Percentiles rank a stretch among this genome's conserved stretches.
Conservation (phyloP, 2,113 vertebrate species). For the Cebidichthys violaceus region DNA sequence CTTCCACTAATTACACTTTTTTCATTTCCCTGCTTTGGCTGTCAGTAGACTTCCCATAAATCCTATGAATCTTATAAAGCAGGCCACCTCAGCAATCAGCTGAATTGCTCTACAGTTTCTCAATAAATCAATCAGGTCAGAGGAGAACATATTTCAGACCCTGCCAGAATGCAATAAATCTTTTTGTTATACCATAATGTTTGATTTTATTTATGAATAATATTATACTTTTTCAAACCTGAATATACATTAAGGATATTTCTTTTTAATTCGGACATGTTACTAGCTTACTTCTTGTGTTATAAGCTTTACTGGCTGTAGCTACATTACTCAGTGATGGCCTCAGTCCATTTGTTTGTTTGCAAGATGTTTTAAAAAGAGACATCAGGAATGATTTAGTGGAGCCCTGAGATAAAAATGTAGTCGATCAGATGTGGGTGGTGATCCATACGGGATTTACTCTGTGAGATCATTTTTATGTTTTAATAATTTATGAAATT, state of each 20-base stretch:
- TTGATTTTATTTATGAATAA: neutral
- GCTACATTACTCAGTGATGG: neutral
- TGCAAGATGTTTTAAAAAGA: constrained; percentile 26
- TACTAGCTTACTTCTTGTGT: neutral
- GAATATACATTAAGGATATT: neutral
- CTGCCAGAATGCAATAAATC: constrained; percentile 9
- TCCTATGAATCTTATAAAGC: neutral
- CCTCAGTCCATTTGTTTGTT: constrained; percentile 42
- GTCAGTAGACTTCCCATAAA: constrained; percentile 8
- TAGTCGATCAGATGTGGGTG: constrained; percentile 24
- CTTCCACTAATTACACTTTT: neutral
- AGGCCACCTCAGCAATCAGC: constrained; percentile 43
- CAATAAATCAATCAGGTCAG: constrained; percentile 31
- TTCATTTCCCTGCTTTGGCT: neutral
- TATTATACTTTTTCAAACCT: neutral
- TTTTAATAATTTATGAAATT: constrained; percentile 13
- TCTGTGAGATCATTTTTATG: neutral
- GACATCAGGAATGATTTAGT: constrained; percentile 22
- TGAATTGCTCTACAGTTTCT: constrained; percentile 13
- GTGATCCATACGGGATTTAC: constrained; percentile 21
- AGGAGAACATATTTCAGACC: constrained; percentile 35
- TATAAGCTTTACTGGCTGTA: constrained; percentile 8
- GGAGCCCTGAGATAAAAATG: neutral
- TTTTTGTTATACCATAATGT: neutral
- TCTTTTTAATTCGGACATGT: neutral